Conservation (phyloP, 2,797 vertebrate species). For the Falco rusticolus region DNA sequence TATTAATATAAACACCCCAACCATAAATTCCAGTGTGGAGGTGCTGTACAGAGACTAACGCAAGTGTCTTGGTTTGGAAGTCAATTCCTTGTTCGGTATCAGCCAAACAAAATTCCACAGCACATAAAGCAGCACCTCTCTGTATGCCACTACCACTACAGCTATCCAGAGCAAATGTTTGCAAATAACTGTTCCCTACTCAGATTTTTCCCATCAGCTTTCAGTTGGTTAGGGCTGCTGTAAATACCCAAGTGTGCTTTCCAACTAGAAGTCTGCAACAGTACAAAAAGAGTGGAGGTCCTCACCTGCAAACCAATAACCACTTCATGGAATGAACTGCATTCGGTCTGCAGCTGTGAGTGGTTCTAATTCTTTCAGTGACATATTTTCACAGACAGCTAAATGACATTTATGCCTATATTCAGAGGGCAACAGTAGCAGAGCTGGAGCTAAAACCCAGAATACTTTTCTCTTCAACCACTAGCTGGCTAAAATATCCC, state of each 20-base stretch:
- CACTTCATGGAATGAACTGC: background rate
- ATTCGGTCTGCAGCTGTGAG: fast-evolving
- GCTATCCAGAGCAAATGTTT: background rate
- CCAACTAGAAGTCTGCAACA: background rate
- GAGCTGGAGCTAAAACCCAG: background rate
- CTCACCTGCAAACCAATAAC: background rate
- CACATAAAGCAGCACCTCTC: background rate
- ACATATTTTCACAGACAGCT: background rate
- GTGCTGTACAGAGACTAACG: background rate
- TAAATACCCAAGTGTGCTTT: background rate
- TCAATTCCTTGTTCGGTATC: background rate
- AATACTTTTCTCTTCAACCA: background rate
- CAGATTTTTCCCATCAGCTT: background rate
- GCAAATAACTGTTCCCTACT: background rate
- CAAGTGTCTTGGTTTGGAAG: background rate
- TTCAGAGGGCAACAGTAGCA: background rate
- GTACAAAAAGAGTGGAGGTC: background rate
- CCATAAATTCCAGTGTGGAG: background rate
- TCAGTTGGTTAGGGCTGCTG: background rate
- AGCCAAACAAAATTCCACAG: background rate
- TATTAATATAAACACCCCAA: background rate
- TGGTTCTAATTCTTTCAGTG: background rate
- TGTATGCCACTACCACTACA: background rate
- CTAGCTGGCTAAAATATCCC: background rate
- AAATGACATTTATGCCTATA: background rate